Percentiles rank a stretch among this genome's conserved stretches.
Evolutionary conservation across 2,113 vertebrate species (phyloP).

Genomic region (Rousettus leschenaultii): DNA sequence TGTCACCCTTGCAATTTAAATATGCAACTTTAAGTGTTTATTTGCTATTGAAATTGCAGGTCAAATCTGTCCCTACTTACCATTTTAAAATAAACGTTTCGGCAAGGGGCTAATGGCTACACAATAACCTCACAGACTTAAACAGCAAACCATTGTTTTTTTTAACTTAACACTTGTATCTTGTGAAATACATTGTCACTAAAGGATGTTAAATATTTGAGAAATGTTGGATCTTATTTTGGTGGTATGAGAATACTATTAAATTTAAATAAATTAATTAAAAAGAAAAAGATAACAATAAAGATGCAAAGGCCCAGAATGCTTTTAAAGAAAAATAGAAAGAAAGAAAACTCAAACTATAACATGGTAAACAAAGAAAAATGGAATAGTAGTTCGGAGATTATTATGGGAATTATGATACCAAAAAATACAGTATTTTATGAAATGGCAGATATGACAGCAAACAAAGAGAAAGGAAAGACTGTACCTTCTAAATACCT

Average conservation of each 20-base stretch:
- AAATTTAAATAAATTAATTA: not conserved
- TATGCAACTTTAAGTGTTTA: not conserved
- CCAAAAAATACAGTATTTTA: not conserved
- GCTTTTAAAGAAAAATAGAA: not conserved
- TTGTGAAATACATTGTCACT: not conserved
- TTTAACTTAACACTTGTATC: not conserved
- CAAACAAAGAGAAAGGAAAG: not conserved
- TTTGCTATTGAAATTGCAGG: not conserved
- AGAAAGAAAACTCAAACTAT: not conserved
- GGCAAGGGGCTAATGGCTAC: not conserved
- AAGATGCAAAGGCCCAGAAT: no score
- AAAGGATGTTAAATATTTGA: not conserved
- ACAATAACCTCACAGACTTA: not conserved
- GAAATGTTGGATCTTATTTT: not conserved
- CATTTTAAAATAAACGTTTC: conserved; percentile 29
- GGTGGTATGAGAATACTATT: not conserved
- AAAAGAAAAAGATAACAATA: no score
- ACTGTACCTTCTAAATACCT: not conserved
- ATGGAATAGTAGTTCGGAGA: not conserved
- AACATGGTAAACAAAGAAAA: not conserved
- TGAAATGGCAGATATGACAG: not conserved
- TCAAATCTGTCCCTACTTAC: not conserved
- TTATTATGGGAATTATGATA: not conserved
- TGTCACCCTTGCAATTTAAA: not conserved
- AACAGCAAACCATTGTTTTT: not conserved